A percentile compares a stretch with the other conserved stretches of the same genome.
These are phyloP conservation scores for Prunella fulvescens DNA, from an alignment of 2,113 vertebrate genomes.

Conservation along the genomic window DNA sequence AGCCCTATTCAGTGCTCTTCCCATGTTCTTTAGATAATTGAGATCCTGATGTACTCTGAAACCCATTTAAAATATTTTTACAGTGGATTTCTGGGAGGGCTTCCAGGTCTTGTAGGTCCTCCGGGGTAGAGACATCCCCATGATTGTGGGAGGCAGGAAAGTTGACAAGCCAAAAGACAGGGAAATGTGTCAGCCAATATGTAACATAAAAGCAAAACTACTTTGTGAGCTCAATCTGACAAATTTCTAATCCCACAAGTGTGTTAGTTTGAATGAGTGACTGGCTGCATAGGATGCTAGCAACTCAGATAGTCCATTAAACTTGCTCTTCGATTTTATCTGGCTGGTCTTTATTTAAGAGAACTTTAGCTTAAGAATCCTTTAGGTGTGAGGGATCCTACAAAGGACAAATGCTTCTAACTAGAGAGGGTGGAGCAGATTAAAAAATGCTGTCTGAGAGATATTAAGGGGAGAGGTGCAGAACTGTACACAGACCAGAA, in stretches of 20 bases:
- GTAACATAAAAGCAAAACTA: neutral
- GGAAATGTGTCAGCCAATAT: neutral
- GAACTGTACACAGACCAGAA: neutral
- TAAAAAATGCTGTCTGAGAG: neutral
- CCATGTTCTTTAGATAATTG: conserved; percentile 42
- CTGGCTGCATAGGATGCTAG: neutral
- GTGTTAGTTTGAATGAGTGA: neutral
- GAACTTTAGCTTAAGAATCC: neutral
- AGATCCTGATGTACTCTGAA: conserved; percentile 25
- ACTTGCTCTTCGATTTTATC: neutral
- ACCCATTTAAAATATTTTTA: conserved; percentile 4
- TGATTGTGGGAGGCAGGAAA: neutral
- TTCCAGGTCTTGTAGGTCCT: conserved; percentile 27
- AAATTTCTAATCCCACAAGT: neutral
- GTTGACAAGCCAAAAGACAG: neutral
- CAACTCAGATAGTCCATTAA: neutral
- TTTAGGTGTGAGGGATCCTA: neutral
- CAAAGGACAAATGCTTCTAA: neutral
- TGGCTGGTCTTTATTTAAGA: neutral
- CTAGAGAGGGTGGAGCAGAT: neutral
- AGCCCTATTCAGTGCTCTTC: conserved; percentile 26
- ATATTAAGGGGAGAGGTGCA: neutral
- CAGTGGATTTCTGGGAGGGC: neutral
- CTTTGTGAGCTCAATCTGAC: neutral
- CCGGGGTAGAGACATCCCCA: neutral